Conservation (phyloP, 2,888 invertebrate genomes). For the Willowsia nigromaculata region DNA sequence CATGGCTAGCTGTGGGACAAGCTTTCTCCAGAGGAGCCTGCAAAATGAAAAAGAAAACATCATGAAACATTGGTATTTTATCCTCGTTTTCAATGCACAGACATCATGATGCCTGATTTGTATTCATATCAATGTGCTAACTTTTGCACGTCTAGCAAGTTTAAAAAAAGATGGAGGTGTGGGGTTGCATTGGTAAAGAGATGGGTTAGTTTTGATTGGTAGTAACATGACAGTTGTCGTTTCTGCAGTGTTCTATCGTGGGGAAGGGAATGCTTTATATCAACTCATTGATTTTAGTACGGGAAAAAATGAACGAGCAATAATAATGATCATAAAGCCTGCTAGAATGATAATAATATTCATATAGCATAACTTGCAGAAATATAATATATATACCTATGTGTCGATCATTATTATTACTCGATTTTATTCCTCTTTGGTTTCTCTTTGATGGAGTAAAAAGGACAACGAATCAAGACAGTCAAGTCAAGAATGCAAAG, state of each 20-base stretch:
- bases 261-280: background rate
- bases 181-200: background rate
- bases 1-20: conserved; percentile 47
- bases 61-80: background rate
- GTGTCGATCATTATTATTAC: no score
- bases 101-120: no score
- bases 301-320: background rate
- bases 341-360: no score
- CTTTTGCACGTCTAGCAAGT: background rate
- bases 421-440: no score
- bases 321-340: no score
- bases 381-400: no score
- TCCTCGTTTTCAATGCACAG: no score
- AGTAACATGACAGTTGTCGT: background rate
- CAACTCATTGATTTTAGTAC: background rate
- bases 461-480: no score
- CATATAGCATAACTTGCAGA: no score
- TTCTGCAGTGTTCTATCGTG: no score
- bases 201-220: background rate
- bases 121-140: background rate
- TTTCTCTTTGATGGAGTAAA: no score
- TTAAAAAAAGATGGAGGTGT: background rate
- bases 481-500: no score
- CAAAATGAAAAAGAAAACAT: background rate
- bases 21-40: conserved; percentile 71